Base-by-base conservation (phyloP, 2,888 invertebrate species). In the Marasmarcha lunaedactyla region DNA sequence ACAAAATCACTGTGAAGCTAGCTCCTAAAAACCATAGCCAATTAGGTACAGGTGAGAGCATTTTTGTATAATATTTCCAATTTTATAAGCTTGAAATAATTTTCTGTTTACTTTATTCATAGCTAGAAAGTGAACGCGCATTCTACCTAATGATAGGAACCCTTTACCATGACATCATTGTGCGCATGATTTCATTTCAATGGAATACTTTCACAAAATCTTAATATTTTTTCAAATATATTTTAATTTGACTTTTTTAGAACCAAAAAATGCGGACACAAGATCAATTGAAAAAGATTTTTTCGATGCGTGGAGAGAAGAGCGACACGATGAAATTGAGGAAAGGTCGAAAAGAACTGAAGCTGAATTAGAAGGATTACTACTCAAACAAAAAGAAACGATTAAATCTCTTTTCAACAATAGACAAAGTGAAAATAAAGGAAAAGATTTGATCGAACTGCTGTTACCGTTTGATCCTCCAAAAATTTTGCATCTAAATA, bases 1-100 rank as follows among this genome's bases (percentile, higher is more conserved):
- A 70, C 30, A 77, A 71, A 55, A 46, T 81, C 0, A 67, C 71
- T 1, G 63, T 81, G 0, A 79, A 74, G 55, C 59, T 81, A n/a
- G 41, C 60, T 5, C 79, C 81, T 0, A 74, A 71, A 57, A 73
- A 72, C 38, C 36, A 40, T 7, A 30, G 30, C 10, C n/a, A 11
- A 30, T 9, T n/a, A 2, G n/a, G n/a, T 30, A 10, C n/a, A n/a
- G 30, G 30, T 20, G 7, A 20, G 20, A 20, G 3, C 20, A 20
- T 5, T 20, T 20, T 20, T 5, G n/a, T n/a, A n/a, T n/a, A n/a
- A n/a, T n/a, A n/a, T n/a, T n/a, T n/a, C n/a, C n/a, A n/a, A n/a
- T n/a, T n/a, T n/a, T n/a, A n/a, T n/a, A n/a, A n/a, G n/a, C n/a
- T n/a, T n/a, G n/a, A n/a, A n/a, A n/a, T n/a, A n/a, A n/a, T n/a